phyloP scores from a whole-genome alignment of 2,797 vertebrate genomes.

The Pteronotus mesoamericanus region DNA sequence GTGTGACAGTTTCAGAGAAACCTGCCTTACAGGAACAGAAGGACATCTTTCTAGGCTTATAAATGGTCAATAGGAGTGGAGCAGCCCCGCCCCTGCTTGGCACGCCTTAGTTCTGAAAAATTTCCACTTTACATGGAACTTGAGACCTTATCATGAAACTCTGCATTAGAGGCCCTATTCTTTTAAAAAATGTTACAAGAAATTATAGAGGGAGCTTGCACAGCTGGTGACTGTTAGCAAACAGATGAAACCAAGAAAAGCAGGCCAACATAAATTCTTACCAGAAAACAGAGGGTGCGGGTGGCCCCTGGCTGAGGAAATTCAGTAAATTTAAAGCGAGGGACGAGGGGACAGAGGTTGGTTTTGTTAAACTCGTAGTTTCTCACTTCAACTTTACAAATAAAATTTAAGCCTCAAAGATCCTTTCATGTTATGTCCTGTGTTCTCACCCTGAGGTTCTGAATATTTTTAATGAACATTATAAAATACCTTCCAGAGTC shows the following conservation, averaged over 20 bases:
- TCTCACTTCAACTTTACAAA: not conserved
- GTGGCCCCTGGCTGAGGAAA: not conserved
- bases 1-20: not conserved
- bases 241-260: slow-evolving; percentile 9
- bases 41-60: not conserved
- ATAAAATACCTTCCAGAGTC: not conserved
- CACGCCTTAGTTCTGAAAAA: not conserved
- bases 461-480: not conserved
- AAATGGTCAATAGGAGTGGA: not conserved
- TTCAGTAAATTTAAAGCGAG: not conserved
- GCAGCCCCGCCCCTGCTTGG: not conserved
- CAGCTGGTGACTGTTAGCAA: slow-evolving; percentile 20
- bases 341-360: not conserved
- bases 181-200: slow-evolving; percentile 12
- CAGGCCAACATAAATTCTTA: slow-evolving; percentile 16
- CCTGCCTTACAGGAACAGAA: not conserved
- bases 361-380: not conserved
- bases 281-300: not conserved
- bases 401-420: not conserved
- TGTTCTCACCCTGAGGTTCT: not conserved
- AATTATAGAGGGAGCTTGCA: slow-evolving; percentile 15
- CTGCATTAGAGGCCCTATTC: not conserved
- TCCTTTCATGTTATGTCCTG: not conserved
- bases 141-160: not conserved
- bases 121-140: not conserved